Evolutionary conservation across 2,888 invertebrate species (phyloP).

Genomic region (Apamea monoglypha): DNA sequence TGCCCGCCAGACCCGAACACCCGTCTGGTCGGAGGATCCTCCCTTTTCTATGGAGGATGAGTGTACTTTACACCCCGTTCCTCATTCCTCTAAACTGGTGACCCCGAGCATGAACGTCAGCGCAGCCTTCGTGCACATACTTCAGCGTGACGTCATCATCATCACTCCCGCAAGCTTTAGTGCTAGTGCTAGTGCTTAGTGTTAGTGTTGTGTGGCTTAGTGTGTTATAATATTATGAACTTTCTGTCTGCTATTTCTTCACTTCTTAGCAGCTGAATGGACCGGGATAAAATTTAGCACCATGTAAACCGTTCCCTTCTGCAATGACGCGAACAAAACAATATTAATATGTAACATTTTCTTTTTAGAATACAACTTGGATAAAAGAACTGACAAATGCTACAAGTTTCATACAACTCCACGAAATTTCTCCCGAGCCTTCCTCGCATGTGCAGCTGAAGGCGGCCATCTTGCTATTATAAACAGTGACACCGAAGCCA

Average conservation of each 20-base stretch:
- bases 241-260: neutral
- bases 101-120: no score
- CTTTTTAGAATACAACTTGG: slow-evolving; percentile 28
- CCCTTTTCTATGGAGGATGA: no score
- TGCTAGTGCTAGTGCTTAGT: no score
- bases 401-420: slow-evolving; percentile 78
- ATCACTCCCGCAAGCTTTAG: no score
- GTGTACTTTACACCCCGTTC: no score
- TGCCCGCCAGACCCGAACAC: no score
- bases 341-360: neutral
- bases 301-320: neutral
- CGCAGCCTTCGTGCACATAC: no score
- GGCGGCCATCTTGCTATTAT: slow-evolving; percentile 76
- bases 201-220: no score
- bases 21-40: no score
- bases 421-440: slow-evolving; percentile 73
- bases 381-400: slow-evolving; percentile 67
- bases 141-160: no score
- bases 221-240: neutral
- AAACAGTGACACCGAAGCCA: slow-evolving; percentile 69
- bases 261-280: neutral
- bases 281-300: neutral
- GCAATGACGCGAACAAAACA: neutral
- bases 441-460: slow-evolving; percentile 76
- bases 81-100: no score